These are phyloP conservation scores for Vireo griseus DNA, from an alignment of 2,797 vertebrate species.

Conservation along the genomic window DNA sequence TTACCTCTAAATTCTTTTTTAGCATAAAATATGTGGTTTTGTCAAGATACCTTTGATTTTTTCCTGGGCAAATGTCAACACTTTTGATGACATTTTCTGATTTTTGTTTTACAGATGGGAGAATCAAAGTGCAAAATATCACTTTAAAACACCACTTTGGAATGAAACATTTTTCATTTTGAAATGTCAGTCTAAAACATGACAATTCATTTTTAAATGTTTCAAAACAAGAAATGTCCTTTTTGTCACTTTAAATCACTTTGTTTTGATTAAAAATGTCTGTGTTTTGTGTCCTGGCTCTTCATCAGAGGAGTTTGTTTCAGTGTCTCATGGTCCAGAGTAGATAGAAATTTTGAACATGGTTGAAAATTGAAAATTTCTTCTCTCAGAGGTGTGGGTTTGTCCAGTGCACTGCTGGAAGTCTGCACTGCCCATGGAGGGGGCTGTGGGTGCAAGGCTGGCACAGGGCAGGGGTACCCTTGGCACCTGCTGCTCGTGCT, in stretches of 20 bases:
- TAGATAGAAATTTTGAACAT: background rate
- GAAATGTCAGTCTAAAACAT: constrained; percentile 17
- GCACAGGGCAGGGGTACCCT: background rate
- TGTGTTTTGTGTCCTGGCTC: background rate
- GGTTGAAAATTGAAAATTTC: background rate
- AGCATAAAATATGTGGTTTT: background rate
- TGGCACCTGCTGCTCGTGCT: background rate
- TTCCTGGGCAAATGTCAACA: background rate
- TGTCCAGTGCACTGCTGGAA: background rate
- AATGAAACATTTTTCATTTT: background rate
- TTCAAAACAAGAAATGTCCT: constrained; percentile 14
- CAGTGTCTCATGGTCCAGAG: background rate
- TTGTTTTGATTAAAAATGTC: constrained; percentile 7
- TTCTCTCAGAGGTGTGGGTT: background rate
- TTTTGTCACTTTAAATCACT: background rate
- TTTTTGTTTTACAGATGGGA: background rate
- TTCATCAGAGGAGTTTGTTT: background rate
- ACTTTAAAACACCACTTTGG: background rate
- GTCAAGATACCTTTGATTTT: background rate
- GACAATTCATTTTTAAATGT: background rate
- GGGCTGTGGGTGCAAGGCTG: fast-evolving
- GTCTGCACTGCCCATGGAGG: fast-evolving
- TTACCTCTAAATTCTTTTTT: background rate
- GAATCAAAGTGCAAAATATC: constrained; percentile 9
- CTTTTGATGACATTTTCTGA: constrained; percentile 23